phyloP scores from a whole-genome alignment of 1,140 invertebrate genomes.

The Telenomus remus region DNA sequence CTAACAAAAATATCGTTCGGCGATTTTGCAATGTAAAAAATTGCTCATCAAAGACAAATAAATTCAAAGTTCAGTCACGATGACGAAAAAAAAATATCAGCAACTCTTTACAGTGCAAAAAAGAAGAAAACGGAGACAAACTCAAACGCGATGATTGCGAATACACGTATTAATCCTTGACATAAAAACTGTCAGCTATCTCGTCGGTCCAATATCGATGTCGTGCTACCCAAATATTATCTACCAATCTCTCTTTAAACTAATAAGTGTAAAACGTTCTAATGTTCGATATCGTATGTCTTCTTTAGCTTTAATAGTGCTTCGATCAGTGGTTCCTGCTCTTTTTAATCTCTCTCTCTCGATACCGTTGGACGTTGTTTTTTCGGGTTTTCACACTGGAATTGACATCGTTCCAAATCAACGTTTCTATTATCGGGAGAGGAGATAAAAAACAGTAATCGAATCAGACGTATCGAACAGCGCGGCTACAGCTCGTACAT shows the following conservation, averaged over 20 bases:
- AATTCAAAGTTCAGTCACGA: too few species aligned
- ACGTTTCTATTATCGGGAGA: not conserved
- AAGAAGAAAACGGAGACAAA: not conserved
- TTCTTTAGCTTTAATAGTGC: slow-evolving; percentile 62
- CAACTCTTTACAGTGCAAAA: too few species aligned
- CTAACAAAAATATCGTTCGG: not conserved
- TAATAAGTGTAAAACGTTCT: slow-evolving; percentile 65
- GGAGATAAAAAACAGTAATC: slow-evolving; percentile 41
- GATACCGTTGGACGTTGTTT: not conserved
- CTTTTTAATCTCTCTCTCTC: slow-evolving; percentile 17
- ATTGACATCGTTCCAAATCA: not conserved
- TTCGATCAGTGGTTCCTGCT: slow-evolving; percentile 49
- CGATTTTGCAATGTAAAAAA: too few species aligned
- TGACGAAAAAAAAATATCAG: too few species aligned
- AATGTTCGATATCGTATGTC: slow-evolving; percentile 68
- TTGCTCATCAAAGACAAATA: too few species aligned
- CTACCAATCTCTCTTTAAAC: slow-evolving; percentile 63
- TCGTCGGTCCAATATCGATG: slow-evolving; percentile 64
- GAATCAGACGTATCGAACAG: slow-evolving; percentile 60
- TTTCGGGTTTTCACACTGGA: not conserved
- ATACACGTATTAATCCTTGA: not conserved
- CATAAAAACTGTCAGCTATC: slow-evolving; percentile 15
- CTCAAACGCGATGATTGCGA: slow-evolving; percentile 21
- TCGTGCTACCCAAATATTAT: slow-evolving; percentile 52
- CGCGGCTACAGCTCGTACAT: slow-evolving; percentile 70